These are phyloP conservation scores for Ptilonorhynchus violaceus DNA, from an alignment of 2,113 vertebrate genomes.

Conservation along the genomic window DNA sequence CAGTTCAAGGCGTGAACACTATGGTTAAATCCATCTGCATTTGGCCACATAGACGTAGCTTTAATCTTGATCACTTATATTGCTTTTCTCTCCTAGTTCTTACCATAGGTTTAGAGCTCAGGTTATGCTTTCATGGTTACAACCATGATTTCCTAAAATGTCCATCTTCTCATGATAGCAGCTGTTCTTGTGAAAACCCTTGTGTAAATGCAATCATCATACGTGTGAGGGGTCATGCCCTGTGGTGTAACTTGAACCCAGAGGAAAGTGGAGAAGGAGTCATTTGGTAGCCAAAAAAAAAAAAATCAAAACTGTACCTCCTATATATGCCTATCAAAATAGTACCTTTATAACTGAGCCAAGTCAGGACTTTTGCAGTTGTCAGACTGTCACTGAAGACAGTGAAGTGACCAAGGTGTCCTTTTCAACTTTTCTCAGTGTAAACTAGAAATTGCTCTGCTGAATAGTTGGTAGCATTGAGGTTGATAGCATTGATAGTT, in stretches of 20 bases:
- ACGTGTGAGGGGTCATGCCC: not conserved
- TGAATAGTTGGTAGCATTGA: not conserved
- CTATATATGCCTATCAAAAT: not conserved
- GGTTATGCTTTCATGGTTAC: not conserved
- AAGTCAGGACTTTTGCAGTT: not conserved
- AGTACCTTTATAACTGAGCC: not conserved
- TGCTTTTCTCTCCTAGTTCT: not conserved
- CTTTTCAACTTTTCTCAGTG: not conserved
- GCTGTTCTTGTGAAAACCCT: not conserved
- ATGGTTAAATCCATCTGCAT: not conserved
- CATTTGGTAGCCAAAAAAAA: not conserved
- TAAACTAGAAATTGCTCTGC: not conserved
- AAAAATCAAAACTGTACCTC: not conserved
- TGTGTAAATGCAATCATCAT: not conserved
- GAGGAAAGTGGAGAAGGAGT: not conserved
- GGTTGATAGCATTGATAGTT: accelerated
- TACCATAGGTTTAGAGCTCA: not conserved
- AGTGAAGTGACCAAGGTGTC: not conserved
- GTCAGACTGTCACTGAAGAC: accelerated
- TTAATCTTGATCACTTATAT: not conserved
- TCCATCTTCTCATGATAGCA: not conserved
- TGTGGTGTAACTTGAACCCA: not conserved
- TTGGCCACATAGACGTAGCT: not conserved
- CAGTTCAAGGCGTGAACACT: accelerated
- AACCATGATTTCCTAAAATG: not conserved